Conservation (phyloP, 2,113 vertebrate genomes). For the Nothoprocta perdicaria region DNA sequence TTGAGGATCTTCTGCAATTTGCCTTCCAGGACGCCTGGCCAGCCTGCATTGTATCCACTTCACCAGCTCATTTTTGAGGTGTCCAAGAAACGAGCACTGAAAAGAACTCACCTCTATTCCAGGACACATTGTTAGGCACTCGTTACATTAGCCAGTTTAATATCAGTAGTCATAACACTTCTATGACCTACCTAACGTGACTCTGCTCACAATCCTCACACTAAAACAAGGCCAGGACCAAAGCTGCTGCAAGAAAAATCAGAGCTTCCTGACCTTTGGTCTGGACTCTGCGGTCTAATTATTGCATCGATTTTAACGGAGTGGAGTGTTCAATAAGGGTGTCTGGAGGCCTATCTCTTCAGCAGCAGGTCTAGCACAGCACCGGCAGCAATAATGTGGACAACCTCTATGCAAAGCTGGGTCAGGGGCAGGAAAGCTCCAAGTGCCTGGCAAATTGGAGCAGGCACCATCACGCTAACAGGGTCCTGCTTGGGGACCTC, state of each 20-base stretch:
- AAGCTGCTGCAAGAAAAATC: conserved; percentile 9
- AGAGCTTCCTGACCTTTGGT: conserved; percentile 51
- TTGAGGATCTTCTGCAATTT: background rate
- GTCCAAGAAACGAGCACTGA: accelerated
- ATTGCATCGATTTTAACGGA: background rate
- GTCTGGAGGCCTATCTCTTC: conserved; percentile 4
- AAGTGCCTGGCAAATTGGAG: background rate
- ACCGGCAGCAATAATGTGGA: background rate
- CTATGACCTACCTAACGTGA: conserved; percentile 4
- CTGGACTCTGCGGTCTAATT: conserved; percentile 32
- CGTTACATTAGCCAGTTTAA: background rate
- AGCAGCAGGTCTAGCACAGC: background rate
- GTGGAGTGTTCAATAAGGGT: background rate
- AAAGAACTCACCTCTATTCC: background rate
- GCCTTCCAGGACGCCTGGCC: background rate
- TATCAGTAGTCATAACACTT: conserved; percentile 12
- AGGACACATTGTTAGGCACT: background rate
- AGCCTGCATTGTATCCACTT: accelerated
- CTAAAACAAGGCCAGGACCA: conserved; percentile 9
- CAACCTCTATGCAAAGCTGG: background rate
- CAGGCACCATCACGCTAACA: accelerated
- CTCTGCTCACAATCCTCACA: background rate
- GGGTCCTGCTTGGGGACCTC: accelerated
- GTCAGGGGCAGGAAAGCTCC: background rate
- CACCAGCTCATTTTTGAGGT: background rate